Evolutionary conservation across 2,797 vertebrate species (phyloP).

Genomic region (Botia almorhae): DNA sequence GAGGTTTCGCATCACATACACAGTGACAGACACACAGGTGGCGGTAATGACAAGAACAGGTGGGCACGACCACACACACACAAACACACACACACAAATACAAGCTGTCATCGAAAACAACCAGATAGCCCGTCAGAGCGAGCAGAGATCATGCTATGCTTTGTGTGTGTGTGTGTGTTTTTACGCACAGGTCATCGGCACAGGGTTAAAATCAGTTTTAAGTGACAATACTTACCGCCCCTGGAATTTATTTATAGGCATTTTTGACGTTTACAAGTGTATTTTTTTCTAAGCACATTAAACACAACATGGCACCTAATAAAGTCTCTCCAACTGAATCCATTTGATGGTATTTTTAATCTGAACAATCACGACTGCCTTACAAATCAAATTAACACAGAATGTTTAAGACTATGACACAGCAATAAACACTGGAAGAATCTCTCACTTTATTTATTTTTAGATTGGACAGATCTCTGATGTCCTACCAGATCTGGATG

Average conservation of each 20-base stretch:
- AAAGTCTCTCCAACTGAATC: not conserved
- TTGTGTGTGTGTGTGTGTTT: constrained; percentile 1
- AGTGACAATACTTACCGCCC: not conserved
- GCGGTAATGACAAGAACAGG: constrained; percentile 59
- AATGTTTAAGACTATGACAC: not conserved
- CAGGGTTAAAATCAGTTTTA: not conserved
- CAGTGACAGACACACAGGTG: constrained; percentile 59
- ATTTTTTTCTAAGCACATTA: not conserved
- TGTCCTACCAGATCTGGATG: not conserved
- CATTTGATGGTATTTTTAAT: not conserved
- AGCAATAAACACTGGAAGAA: not conserved
- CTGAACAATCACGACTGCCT: not conserved
- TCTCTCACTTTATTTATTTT: not conserved
- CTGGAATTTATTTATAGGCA: not conserved
- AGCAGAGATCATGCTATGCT: constrained; percentile 15
- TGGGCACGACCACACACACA: constrained; percentile 39
- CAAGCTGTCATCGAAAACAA: constrained; percentile 40
- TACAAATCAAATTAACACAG: not conserved
- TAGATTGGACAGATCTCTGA: not conserved
- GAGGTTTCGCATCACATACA: constrained; percentile 43
- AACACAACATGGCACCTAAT: not conserved
- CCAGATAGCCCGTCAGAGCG: constrained; percentile 28
- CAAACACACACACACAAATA: not conserved
- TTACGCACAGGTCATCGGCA: not conserved
- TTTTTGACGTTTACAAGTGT: not conserved